Conservation (phyloP, 1,140 invertebrate species). For the Protaetia brevitarsis region DNA sequence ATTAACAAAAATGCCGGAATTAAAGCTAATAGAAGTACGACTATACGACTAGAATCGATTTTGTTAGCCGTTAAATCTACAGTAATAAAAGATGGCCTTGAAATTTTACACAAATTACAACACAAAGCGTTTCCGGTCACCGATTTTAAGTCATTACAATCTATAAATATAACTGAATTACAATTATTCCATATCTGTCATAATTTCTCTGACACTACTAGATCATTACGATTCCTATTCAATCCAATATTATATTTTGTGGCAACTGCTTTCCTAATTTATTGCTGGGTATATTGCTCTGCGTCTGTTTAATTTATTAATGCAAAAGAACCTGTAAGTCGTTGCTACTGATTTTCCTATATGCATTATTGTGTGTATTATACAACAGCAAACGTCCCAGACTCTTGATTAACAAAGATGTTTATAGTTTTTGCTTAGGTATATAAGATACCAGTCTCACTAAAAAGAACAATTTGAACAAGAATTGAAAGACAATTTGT, state of each 20-base stretch:
- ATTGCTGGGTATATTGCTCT: neutral
- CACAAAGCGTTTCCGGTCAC: constrained; percentile 23
- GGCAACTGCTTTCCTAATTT: neutral
- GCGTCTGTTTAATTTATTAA: neutral
- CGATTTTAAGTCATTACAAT: constrained; percentile 22
- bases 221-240: neutral
- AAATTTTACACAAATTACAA: constrained; percentile 18
- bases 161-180: constrained; percentile 2
- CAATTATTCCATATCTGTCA: neutral
- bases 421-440: no score
- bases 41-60: neutral
- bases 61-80: neutral
- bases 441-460: no score
- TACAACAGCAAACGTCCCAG: no score
- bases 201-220: neutral
- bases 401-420: no score
- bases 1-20: no score
- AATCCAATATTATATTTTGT: neutral
- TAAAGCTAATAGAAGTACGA: neutral
- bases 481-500: no score
- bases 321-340: neutral
- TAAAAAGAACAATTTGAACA: no score
- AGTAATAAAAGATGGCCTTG: constrained; percentile 24
- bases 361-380: no score
- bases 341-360: neutral